A percentile compares a stretch with the other conserved stretches of the same genome.
phyloP scores from a whole-genome alignment of 2,797 vertebrate species.

The Notoglanidium macrostoma region DNA sequence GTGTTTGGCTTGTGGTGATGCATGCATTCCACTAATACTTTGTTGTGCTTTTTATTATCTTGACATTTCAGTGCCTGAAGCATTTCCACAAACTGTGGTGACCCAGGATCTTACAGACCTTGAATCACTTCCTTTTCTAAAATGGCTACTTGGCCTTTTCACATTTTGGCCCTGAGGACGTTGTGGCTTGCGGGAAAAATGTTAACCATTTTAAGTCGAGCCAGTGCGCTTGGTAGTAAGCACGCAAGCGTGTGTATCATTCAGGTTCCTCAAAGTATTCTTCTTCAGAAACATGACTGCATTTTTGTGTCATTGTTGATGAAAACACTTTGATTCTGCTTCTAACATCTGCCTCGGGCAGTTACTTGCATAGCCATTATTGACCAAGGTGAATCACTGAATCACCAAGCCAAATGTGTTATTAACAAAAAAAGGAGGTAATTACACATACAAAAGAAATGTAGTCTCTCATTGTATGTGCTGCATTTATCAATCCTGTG shows the following conservation, averaged over 20 bases:
- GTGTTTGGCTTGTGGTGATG: constrained; percentile 58
- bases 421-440: constrained; percentile 58
- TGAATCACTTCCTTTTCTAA: constrained; percentile 53
- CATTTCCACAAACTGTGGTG: constrained; percentile 59
- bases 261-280: neutral
- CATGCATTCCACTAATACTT: constrained; percentile 56
- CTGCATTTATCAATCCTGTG: constrained; percentile 51
- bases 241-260: neutral
- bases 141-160: constrained; percentile 55
- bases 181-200: constrained; percentile 34
- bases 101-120: constrained; percentile 56
- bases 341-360: constrained; percentile 57
- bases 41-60: constrained; percentile 51
- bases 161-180: constrained; percentile 27
- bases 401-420: constrained; percentile 51
- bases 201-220: constrained; percentile 5
- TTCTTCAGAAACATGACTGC: neutral
- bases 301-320: constrained; percentile 8
- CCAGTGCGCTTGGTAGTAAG: neutral
- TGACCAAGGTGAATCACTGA: constrained; percentile 57
- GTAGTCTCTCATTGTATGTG: constrained; percentile 53
- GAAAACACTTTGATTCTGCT: constrained; percentile 38
- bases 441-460: constrained; percentile 58
- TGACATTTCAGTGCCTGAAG: constrained; percentile 60
- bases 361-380: constrained; percentile 51